These are phyloP conservation scores for Polyommatus icarus DNA, from an alignment of 2,888 invertebrate genomes.

Conservation along the genomic window DNA sequence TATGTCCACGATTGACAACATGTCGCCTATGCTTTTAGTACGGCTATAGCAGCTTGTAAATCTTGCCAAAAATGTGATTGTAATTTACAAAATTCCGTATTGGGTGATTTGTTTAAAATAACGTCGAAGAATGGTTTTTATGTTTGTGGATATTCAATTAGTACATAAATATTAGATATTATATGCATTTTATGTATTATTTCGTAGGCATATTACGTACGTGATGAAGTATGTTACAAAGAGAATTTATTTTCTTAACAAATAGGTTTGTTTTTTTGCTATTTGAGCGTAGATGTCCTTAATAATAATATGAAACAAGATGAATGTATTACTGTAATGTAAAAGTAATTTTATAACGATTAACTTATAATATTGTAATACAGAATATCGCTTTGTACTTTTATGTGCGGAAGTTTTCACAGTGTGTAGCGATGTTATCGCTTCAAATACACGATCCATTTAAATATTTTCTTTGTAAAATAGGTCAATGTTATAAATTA, in stretches of 20 bases:
- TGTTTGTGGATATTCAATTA: too few species aligned
- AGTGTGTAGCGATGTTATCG: not conserved
- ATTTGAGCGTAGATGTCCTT: not conserved
- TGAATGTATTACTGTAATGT: not conserved
- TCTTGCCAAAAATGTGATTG: conserved; percentile 17
- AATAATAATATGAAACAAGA: not conserved
- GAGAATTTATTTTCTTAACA: too few species aligned
- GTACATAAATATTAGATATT: too few species aligned
- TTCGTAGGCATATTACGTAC: too few species aligned
- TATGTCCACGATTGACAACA: conserved; percentile 9
- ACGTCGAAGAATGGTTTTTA: not conserved
- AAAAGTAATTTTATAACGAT: not conserved
- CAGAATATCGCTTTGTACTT: not conserved
- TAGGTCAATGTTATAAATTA: not conserved
- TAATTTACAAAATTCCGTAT: not conserved
- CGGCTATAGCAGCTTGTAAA: not conserved
- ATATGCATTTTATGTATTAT: too few species aligned
- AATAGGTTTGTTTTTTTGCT: not conserved
- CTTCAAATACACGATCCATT: not conserved
- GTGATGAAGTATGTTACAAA: too few species aligned
- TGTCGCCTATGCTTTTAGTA: conserved; percentile 17
- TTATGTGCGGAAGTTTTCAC: conserved; percentile 4
- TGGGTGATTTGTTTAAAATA: not conserved
- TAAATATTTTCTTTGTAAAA: not conserved
- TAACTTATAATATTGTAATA: not conserved